Evolutionary conservation across 2,888 invertebrate genomes (phyloP).

Genomic region (Dasysyrphus tricinctus): DNA sequence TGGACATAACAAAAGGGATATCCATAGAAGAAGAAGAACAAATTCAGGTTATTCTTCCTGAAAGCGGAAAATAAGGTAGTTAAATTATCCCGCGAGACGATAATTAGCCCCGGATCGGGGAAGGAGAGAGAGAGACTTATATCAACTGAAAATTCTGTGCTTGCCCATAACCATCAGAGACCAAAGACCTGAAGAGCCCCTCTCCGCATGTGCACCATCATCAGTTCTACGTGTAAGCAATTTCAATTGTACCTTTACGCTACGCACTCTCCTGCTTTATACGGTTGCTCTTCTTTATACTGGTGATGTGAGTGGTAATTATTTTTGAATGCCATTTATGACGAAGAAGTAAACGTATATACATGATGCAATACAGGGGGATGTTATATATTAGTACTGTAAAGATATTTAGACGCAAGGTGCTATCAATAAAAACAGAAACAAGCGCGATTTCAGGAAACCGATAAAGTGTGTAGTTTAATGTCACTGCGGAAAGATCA

Average conservation of each 20-base stretch:
- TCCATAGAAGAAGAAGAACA: conserved; percentile 22
- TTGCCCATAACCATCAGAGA: conserved; percentile 50
- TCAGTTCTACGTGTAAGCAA: conserved; percentile 38
- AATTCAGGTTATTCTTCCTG: conserved; percentile 73
- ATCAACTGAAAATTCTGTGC: conserved; percentile 40
- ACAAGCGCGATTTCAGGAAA: conserved; percentile 47
- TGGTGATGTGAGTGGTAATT: conserved; percentile 60
- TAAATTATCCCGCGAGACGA: conserved; percentile 71
- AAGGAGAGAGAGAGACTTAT: conserved; percentile 13
- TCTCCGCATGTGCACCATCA: conserved; percentile 32
- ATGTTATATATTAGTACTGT: not conserved
- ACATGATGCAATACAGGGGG: not conserved
- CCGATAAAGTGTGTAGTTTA: conserved; percentile 64
- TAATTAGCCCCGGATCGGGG: conserved; percentile 65
- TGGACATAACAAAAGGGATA: not conserved
- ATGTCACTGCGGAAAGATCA: conserved; percentile 73
- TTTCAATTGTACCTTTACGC: conserved; percentile 56
- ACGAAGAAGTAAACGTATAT: conserved; percentile 24
- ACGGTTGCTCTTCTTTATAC: conserved; percentile 10
- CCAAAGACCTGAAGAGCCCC: not conserved
- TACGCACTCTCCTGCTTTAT: not conserved
- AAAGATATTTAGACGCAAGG: conserved; percentile 71
- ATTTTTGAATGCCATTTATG: conserved; percentile 73
- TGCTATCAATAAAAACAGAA: conserved; percentile 67
- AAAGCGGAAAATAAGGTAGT: conserved; percentile 74